Evolutionary conservation across 2,113 vertebrate species (phyloP).

Genomic region (Struthidea cinerea): DNA sequence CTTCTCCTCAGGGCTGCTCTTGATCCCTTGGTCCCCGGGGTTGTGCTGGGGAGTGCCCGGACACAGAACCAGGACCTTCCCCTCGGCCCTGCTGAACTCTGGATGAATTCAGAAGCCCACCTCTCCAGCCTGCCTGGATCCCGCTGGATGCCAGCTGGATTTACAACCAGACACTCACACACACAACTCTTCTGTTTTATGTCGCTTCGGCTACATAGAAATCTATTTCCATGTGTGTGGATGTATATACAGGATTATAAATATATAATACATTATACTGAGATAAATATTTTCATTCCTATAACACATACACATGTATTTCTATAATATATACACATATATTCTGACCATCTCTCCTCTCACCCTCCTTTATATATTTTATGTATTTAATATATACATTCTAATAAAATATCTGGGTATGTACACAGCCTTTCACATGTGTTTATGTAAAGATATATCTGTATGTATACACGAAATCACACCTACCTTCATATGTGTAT

Average conservation of each 20-base stretch:
- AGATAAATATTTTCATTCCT: neutral
- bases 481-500: neutral
- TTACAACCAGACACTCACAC: neutral
- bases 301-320: neutral
- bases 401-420: neutral
- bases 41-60: neutral
- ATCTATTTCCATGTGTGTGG: no score
- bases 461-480: neutral
- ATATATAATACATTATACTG: neutral
- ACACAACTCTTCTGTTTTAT: neutral
- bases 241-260: neutral
- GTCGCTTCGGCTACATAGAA: neutral
- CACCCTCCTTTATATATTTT: neutral
- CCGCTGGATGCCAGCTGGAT: neutral
- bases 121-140: neutral
- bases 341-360: neutral
- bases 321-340: neutral
- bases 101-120: no score
- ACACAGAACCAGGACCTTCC: neutral
- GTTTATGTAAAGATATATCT: neutral
- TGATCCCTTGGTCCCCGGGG: fast-evolving
- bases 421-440: neutral
- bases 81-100: neutral
- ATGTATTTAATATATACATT: neutral
- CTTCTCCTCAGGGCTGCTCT: neutral